These are phyloP conservation scores for Lasiurus borealis DNA, from an alignment of 2,113 vertebrate genomes.

Conservation along the genomic window DNA sequence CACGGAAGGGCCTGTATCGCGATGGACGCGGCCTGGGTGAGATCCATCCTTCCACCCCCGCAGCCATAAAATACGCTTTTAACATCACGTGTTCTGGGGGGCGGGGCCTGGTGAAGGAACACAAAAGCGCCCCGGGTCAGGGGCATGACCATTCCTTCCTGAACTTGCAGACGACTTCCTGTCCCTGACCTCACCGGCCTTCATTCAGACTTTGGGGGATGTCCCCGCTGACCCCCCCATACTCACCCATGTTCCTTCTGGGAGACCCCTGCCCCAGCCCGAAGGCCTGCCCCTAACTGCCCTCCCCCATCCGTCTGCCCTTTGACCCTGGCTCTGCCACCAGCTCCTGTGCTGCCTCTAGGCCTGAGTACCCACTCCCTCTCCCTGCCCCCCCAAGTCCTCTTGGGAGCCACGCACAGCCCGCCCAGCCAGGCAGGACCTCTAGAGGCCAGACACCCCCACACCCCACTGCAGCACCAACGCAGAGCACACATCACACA, in stretches of 20 bases:
- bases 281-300: not conserved
- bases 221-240: accelerated
- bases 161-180: not conserved
- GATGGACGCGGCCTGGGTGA: not conserved
- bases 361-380: not conserved
- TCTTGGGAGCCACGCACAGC: not conserved
- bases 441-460: not conserved
- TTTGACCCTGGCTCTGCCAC: not conserved
- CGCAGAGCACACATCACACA: not conserved
- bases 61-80: not conserved
- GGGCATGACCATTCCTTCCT: not conserved
- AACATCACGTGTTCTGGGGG: not conserved
- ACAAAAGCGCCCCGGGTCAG: not conserved
- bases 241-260: not conserved
- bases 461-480: constrained; percentile 37
- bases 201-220: not conserved
- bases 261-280: not conserved
- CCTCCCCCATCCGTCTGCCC: accelerated
- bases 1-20: not conserved
- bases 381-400: no score
- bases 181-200: not conserved
- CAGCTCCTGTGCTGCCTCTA: accelerated
- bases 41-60: not conserved
- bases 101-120: not conserved
- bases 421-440: not conserved